Evolutionary conservation across 2,888 invertebrate species (phyloP), one percentile per base, ranked within the genome.

Genomic region (Drosophila anceps): DNA sequence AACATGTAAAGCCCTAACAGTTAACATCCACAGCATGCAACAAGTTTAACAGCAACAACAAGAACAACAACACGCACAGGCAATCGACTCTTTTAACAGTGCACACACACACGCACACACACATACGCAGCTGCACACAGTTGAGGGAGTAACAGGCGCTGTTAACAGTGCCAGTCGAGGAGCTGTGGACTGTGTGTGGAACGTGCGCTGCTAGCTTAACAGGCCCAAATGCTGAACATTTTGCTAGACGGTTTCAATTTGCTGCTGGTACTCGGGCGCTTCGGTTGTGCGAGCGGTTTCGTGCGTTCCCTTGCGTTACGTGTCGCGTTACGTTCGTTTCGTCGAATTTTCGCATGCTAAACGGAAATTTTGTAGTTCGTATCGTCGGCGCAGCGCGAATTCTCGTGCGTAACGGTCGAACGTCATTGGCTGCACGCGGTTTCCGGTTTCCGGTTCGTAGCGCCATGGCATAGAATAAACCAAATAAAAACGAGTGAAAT

Each of bases 201-300:
- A 27, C 41, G 31, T 73, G 73, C 43, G 50, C 68, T 57, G 68
- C 35, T 53, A 59, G 60, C 60, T 78, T 76, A 65, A 69, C 75
- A 77, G 69, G 24, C 18, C 50, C 37, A 54, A 46, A 68, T 51
- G 54, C 39, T 53, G 35, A 29, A 59, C 44, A 60, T 70, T 50
- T 57, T 55, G 41, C 71, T 70, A 37, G 33, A 6, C 18, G 59
- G 31, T 57, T 69, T 77, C 76, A 77, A 79, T 77, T 79, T 71
- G 77, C 80, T 77, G 70, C 77, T 77, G 80, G 33, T 76, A 54
- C 60, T 77, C 77, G 80, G 76, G 75, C 80, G 77, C 77, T 80
- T 82, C 88, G 77, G 84, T 84, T 90, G 82, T 88, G 84, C 89
- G 85, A 84, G 73, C 84, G 88, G 84, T 82, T 0, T 91, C 86